These are phyloP conservation scores for Pleuronectes platessa DNA, from an alignment of 2,113 vertebrate species.

Conservation along the genomic window DNA sequence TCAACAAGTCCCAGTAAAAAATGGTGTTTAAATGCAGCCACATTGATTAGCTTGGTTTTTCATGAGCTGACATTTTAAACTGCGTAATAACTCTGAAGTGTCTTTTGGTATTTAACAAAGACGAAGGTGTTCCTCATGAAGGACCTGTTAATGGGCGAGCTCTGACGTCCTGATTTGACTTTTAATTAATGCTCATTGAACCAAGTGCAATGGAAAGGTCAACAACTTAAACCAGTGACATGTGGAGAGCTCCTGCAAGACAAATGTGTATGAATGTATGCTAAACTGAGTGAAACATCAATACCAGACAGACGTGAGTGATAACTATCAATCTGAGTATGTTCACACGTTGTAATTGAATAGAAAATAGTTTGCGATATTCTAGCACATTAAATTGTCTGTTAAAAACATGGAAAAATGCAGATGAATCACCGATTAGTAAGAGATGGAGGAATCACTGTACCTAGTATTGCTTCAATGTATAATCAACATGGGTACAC, in stretches of 20 bases:
- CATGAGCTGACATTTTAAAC: neutral
- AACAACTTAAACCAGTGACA: neutral
- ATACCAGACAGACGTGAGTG: neutral
- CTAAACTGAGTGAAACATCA: too few relatives aligned
- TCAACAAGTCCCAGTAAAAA: neutral
- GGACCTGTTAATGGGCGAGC: neutral
- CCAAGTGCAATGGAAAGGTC: conserved; percentile 10
- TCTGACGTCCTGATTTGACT: neutral
- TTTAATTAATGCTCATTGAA: neutral
- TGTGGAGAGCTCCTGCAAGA: neutral
- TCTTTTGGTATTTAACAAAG: neutral
- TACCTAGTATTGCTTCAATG: neutral
- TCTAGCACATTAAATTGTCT: too few relatives aligned
- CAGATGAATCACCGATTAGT: too few relatives aligned
- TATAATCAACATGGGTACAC: neutral
- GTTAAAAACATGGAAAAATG: too few relatives aligned
- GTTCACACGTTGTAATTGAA: too few relatives aligned
- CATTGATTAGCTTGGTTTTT: neutral
- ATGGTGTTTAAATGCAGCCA: accelerated
- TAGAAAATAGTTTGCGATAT: too few relatives aligned
- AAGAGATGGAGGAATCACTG: too few relatives aligned
- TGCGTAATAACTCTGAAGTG: neutral
- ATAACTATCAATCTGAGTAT: neutral
- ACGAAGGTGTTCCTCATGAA: neutral
- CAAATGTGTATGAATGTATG: neutral